Base-by-base conservation (phyloP, 2,888 invertebrate genomes). In the Drosophila multiciliata region DNA sequence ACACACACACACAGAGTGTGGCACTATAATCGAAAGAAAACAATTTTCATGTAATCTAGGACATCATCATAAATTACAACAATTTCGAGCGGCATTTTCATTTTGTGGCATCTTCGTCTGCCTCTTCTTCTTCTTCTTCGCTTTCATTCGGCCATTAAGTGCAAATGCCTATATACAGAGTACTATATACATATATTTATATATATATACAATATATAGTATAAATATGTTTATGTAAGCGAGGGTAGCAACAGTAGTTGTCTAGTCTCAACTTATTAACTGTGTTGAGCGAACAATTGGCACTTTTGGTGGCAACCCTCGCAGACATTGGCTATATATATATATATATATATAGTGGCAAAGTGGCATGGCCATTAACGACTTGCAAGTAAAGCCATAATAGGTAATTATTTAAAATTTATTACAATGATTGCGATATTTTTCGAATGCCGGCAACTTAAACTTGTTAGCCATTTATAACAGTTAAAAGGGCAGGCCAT, bases 391-490 rank as follows among this genome's bases (percentile, higher is more conserved):
- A 73, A 76, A 73, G 78, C 86, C 84, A 87, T 91, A 91, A 91
- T 92, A 91, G 91, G 92, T 91, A 92, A 92, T 92, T 92, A 92
- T 91, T 90, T 89, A 72, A 91, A 92, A 92, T 92, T 92, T 92
- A 92, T 92, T 91, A 83, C 90, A 82, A 82, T 89, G 71, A 65
- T 59, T 59, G 60, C 64, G 60, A 49, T 75, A 67, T 53, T 38
- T 15, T 72, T 62, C 36, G 59, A 54, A 38, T 63, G 72, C 29
- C 40, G 35, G 40, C 57, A 29, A 26, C 65, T 72, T 72, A 32
- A 66, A 66, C 52, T 60, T 32, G 52, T 50, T 49, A 42, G 50
- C 48, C 65, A 57, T 76, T 54, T 64, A 61, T 49, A 55, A 55
- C 59, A 29, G 61, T 60, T 61, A 62, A 63, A 66, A 66, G 78